Evolutionary conservation across 1,140 invertebrate species (phyloP).

Genomic region (Aethina tumida): DNA sequence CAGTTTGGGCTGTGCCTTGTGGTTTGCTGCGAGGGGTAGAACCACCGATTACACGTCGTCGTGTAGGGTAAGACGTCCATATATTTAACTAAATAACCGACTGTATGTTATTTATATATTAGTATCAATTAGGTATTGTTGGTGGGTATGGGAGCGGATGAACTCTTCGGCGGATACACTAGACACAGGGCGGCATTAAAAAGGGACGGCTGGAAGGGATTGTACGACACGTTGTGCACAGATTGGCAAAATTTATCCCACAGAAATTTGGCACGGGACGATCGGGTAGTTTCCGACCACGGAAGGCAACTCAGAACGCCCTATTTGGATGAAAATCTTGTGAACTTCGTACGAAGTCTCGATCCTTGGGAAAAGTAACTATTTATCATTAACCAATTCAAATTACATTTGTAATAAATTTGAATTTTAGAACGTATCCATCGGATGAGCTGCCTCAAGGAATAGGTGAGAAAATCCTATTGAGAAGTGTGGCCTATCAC

Average conservation of each 20-base stretch:
- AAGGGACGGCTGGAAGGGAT: conserved; percentile 57
- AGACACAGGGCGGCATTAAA: conserved; percentile 70
- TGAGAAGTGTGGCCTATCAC: conserved; percentile 67
- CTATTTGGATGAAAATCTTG: conserved; percentile 89
- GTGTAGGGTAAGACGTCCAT: conserved; percentile 47
- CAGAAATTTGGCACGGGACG: conserved; percentile 90
- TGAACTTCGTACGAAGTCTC: conserved; percentile 59
- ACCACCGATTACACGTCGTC: conserved; percentile 45
- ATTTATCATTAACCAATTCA: conserved; percentile 5
- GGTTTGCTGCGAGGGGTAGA: conserved; percentile 81
- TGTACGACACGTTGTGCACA: conserved; percentile 52
- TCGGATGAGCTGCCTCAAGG: conserved; percentile 55
- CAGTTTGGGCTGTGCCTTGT: conserved; percentile 85
- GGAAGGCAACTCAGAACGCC: conserved; percentile 74
- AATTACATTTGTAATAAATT: background rate
- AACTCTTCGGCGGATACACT: conserved; percentile 90
- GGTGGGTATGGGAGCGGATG: conserved; percentile 92
- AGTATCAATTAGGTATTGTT: conserved; percentile 56
- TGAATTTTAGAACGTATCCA: conserved; percentile 50
- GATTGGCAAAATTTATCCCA: conserved; percentile 81
- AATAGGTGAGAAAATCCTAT: conserved; percentile 86
- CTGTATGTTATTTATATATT: background rate
- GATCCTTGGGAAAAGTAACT: conserved; percentile 67
- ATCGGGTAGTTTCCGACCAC: conserved; percentile 73
- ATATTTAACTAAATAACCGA: background rate